These are phyloP conservation scores for Natator depressus DNA, from an alignment of 2,113 vertebrate genomes.

Conservation along the genomic window DNA sequence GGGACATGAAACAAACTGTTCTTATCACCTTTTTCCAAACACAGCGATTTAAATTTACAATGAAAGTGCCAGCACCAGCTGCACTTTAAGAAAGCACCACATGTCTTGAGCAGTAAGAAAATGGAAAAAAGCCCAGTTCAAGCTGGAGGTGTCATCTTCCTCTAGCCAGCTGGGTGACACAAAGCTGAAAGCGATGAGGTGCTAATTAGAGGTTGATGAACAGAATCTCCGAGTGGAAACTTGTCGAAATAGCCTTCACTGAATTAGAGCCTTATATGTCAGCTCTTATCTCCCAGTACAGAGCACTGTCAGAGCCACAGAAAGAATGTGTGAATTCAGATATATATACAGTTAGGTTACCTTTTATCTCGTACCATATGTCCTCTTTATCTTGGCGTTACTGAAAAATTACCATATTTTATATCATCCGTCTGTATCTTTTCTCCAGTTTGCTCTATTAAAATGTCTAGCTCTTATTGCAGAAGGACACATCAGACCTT, in stretches of 20 bases:
- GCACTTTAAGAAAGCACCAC: conserved; percentile 82
- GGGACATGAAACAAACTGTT: conserved; percentile 82
- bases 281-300: conserved; percentile 54
- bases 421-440: not conserved
- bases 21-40: conserved; percentile 82
- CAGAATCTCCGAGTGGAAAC: conserved; percentile 76
- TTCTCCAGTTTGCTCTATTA: not conserved
- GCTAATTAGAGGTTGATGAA: conserved; percentile 85
- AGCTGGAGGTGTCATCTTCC: conserved; percentile 80
- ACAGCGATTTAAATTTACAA: conserved; percentile 82
- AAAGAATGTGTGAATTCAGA: conserved; percentile 51
- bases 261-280: conserved; percentile 65
- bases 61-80: conserved; percentile 82
- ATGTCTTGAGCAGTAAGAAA: conserved; percentile 80
- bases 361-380: conserved; percentile 54
- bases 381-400: conserved; percentile 19
- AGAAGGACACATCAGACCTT: not conserved
- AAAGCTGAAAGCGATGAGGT: conserved; percentile 82
- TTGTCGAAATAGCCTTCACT: conserved; percentile 70
- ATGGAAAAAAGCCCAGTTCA: conserved; percentile 80
- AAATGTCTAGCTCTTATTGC: not conserved
- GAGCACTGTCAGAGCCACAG: conserved; percentile 20
- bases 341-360: conserved; percentile 41
- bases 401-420: conserved; percentile 32
- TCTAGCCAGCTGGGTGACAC: conserved; percentile 80